These are phyloP conservation scores for Dicrostonyx torquatus DNA, from an alignment of 2,797 vertebrate species.

Conservation along the genomic window DNA sequence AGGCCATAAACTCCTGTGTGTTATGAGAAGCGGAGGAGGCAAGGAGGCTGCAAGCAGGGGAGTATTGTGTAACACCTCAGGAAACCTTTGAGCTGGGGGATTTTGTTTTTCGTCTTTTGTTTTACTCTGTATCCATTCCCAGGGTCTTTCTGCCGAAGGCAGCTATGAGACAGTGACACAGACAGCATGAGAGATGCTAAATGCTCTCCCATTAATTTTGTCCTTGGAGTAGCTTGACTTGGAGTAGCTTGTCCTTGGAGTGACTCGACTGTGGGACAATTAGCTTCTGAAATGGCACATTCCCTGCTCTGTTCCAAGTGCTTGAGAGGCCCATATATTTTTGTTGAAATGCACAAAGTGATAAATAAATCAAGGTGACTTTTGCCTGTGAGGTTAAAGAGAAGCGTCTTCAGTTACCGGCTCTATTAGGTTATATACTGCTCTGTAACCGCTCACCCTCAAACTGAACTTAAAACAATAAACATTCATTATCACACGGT, in stretches of 20 bases:
- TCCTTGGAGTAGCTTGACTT: not conserved
- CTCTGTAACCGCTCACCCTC: not conserved
- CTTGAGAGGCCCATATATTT: not conserved
- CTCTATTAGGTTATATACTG: constrained; percentile 1
- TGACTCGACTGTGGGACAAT: not conserved
- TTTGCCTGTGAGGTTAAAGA: constrained; percentile 46
- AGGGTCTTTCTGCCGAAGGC: not conserved
- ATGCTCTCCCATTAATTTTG: not conserved
- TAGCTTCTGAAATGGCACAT: constrained; percentile 9
- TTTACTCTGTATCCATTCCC: constrained; percentile 50
- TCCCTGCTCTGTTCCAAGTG: not conserved
- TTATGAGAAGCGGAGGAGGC: constrained; percentile 16
- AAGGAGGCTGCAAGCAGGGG: not conserved
- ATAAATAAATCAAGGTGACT: constrained; percentile 11
- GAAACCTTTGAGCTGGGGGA: constrained; percentile 2
- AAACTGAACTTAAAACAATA: constrained; percentile 39
- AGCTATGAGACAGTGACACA: not conserved
- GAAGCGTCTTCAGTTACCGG: not conserved
- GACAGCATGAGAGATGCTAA: not conserved
- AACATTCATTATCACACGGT: constrained; percentile 18
- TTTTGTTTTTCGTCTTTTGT: not conserved
- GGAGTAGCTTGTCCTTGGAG: not conserved
- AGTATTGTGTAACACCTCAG: not conserved
- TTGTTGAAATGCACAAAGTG: not conserved
- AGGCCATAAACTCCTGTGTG: constrained; percentile 51